Evolutionary conservation across 2,888 invertebrate genomes (phyloP), one percentile per base, ranked within the genome.

Genomic region (Drosophila nr. perissopoda): DNA sequence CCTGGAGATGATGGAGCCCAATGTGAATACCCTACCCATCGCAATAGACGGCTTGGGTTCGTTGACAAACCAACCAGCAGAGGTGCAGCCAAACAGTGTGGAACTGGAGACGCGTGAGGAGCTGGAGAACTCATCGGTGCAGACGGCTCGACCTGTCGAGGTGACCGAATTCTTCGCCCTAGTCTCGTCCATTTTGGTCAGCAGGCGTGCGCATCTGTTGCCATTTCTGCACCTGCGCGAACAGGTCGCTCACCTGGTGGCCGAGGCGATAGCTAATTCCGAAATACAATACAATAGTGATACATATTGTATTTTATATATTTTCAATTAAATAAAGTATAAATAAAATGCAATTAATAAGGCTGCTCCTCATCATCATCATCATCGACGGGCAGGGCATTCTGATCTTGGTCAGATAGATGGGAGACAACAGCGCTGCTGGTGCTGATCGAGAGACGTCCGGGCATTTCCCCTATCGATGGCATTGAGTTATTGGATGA

Each of bases 351-450:
- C 27, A 54, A 25, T 34, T 21, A 34, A n/a, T 13, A 21, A 45
- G 21, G 7, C 13, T 45, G 45, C 21, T 45, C 45, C 21, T 13
- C 13, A n/a, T 27, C 25, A 36, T 6, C 16, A 27, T 34, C 10
- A 6, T 18, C 11, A 11, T 36, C 11, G 25, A 18, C 10, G 21
- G 33, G 51, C 6, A 38, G 45, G 40, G 21, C 36, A 16, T 2
- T 27, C 0, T 34, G 16, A 11, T 63, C 25, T 21, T 4, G 27
- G 5, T 34, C 56, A 1, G 73, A 73, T 2, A 51, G n/a, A n/a
- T 83, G 88, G 0, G 87, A 87, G 7, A 87, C 63, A 21, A 56
- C 87, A 6, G 69, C 87, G 62, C 87, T 87, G 74, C 87, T 88
- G 27, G 88, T 88, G 75, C 87, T 87, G 58, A 83, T 59, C 34